Base-by-base conservation (phyloP, 2,888 invertebrate species). In the Pimpla rufipes region DNA sequence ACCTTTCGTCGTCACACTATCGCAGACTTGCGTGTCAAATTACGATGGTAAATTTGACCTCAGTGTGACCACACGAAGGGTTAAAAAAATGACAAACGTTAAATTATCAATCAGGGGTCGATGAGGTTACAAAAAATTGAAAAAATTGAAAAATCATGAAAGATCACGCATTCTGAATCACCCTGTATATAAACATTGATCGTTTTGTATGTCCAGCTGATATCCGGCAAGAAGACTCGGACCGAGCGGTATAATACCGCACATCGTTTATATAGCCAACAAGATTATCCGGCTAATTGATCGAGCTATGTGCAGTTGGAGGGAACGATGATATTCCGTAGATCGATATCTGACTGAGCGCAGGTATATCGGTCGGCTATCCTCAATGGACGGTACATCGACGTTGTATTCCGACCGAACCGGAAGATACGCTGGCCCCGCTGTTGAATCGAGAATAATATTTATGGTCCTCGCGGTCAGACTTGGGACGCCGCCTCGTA, bases 351-450 rank as follows among this genome's bases (percentile, higher is more conserved):
- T 64, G 29, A 18, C n/a, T n/a, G n/a, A n/a, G n/a, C n/a, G n/a
- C n/a, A n/a, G n/a, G n/a, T n/a, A n/a, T n/a, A 23, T 45, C 23
- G 23, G 8, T 76, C 68, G 57, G 81, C 37, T 50, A 64, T 76
- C 81, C 52, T 64, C 70, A 52, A 71, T 76, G 35, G 71, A 64
- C 64, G 64, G 75, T n/a, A n/a, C 71, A 66, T 70, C 45, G 81
- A 64, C 40, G 71, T n/a, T 40, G 57, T 71, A 76, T 55, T 74
- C 74, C 16, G 55, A 45, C 13, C 47, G 66, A 70, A 73, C 45
- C 8, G 21, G 62, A 21, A 55, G 29, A 62, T 52, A 73, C 55
- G 59, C n/a, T 59, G 21, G 67, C 29, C 68, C 50, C 35, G 13
- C 50, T 68, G 29, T 50, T 68, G 50, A 42, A 77, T 77, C 23